Base-by-base conservation (phyloP, 2,888 invertebrate genomes). In the Scrobipalpa costella region DNA sequence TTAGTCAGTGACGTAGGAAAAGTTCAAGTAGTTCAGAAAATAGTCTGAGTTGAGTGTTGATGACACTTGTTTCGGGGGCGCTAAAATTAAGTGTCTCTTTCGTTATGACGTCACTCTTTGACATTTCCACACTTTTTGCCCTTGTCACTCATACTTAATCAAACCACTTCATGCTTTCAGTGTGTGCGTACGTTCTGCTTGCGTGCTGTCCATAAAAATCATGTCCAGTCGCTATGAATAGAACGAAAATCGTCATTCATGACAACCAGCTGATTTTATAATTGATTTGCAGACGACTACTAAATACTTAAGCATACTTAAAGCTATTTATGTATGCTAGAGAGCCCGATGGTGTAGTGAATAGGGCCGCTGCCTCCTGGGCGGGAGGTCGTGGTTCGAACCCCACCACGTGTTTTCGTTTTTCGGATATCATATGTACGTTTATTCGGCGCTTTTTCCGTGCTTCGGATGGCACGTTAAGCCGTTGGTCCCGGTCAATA, bases 211-310 rank as follows among this genome's bases (percentile, higher is more conserved):
- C 21, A 55, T 55, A 33, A 33, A 55, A 55, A 15, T 34, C 27
- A 1, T 34, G 11, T 52, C 52, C 11, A 21, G 19, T 27, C 40
- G 58, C 21, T 58, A 58, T 40, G 19, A 58, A 58, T 21, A 59
- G 59, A 44, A 44, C 27, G 11, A 15, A 59, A 38, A 58, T 59
- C 59, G 47, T 47, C 44, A 44, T 44, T 44, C 38, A 38, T 57
- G 19, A 38, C 58, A 13, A 9, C 19, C 11, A 60, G 15, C 11
- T 61, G 34, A 50, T 49, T 50, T 34, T 50, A 19, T 36, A 36
- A 50, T 34, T 55, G 40, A 38, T 44, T 44, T 52, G 62, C 40
- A 8, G 38, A 40, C 44, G 15, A 17, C 15, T 15, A 8, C 40
- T 62, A 57, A 62, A 27, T 57, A 47, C 7, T 33, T 57, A 19